These are phyloP conservation scores for Phaenicophaeus curvirostris DNA, from an alignment of 2,797 vertebrate genomes.

Conservation along the genomic window DNA sequence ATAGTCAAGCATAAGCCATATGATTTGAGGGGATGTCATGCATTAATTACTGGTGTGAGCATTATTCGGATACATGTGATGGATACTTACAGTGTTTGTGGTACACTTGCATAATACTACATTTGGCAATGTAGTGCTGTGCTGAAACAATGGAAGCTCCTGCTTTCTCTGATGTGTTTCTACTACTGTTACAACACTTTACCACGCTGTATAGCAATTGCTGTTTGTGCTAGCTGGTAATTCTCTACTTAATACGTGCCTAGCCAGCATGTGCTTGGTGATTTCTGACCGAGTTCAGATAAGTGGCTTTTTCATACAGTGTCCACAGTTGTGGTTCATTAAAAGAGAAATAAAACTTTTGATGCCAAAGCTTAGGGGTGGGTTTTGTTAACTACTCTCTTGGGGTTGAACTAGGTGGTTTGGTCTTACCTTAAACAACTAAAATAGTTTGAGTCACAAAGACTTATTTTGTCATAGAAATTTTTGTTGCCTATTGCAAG, in stretches of 20 bases:
- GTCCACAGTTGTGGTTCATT: not conserved
- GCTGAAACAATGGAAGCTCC: constrained; percentile 41
- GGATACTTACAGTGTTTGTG: not conserved
- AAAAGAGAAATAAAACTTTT: not conserved
- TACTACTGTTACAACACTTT: not conserved
- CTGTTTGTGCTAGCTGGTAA: not conserved
- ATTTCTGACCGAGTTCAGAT: not conserved
- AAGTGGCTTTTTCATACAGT: not conserved
- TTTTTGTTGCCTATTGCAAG: not conserved
- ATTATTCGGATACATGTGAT: not conserved
- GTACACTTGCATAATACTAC: not conserved
- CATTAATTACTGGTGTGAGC: not conserved
- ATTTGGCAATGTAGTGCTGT: constrained; percentile 39
- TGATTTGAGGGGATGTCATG: not conserved
- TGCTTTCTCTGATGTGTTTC: constrained; percentile 26
- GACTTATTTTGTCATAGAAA: not conserved
- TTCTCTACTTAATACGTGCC: not conserved
- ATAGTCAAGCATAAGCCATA: not conserved
- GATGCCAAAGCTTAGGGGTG: not conserved
- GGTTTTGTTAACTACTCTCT: not conserved
- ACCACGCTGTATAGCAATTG: not conserved
- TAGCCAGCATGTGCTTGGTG: not conserved
- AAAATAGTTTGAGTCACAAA: not conserved
- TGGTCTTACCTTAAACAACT: not conserved
- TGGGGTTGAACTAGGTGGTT: not conserved